phyloP scores from a whole-genome alignment of 2,888 invertebrate genomes.

The Drosophila phalerata region DNA sequence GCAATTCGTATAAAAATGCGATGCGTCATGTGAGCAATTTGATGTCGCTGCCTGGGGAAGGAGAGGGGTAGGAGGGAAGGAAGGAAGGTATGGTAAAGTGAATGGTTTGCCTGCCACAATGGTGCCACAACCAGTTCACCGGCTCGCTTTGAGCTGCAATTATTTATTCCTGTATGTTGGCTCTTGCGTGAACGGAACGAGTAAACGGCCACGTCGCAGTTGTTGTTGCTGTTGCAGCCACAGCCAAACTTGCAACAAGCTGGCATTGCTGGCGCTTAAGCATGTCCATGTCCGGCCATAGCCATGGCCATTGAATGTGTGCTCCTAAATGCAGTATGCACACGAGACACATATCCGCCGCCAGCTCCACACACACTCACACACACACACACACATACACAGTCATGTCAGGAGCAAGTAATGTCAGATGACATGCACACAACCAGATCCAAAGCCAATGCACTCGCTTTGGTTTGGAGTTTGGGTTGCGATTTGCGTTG shows the following conservation, averaged over 20 bases:
- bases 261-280: conserved; percentile 74
- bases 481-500: conserved; percentile 17
- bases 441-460: conserved; percentile 22
- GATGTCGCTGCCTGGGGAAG: conserved; percentile 42
- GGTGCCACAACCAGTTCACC: conserved; percentile 81
- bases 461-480: conserved; percentile 22
- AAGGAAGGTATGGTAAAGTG: conserved; percentile 4
- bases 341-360: conserved; percentile 62
- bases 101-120: conserved; percentile 40
- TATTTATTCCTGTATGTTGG: conserved; percentile 75
- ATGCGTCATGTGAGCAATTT: conserved; percentile 80
- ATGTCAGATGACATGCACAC: conserved; percentile 70
- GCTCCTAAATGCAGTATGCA: conserved; percentile 57
- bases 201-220: conserved; percentile 19
- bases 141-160: conserved; percentile 76
- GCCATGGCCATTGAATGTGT: conserved; percentile 31
- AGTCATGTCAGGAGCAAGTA: conserved; percentile 49
- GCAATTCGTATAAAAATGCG: conserved; percentile 73
- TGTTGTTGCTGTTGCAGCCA: conserved; percentile 4
- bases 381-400: not conserved
- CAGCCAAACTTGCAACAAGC: conserved; percentile 37
- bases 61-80: conserved; percentile 1
- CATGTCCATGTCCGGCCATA: conserved; percentile 78
- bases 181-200: conserved; percentile 56
- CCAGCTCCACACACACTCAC: conserved; percentile 31